Evolutionary conservation across 1,140 invertebrate species (phyloP).

Genomic region (Ditylenchus dipsaci): DNA sequence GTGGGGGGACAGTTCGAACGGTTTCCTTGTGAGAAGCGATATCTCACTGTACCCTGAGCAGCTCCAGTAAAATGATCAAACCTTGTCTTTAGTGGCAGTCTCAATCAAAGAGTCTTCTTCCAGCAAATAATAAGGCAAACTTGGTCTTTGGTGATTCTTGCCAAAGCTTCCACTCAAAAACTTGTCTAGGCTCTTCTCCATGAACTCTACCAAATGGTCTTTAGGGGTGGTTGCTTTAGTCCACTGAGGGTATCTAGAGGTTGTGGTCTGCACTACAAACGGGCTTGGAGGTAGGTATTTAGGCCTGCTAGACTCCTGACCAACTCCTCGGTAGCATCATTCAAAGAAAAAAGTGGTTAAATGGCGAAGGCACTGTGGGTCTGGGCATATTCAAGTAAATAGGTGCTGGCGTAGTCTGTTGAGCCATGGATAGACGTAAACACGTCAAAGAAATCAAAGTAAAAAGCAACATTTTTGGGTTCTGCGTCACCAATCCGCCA

Average conservation of each 20-base stretch:
- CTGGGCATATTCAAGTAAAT: neutral
- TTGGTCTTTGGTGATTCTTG: neutral
- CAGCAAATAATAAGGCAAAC: constrained; percentile 7
- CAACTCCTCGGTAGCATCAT: constrained; percentile 15
- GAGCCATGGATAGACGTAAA: too few relatives aligned
- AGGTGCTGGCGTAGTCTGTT: too few relatives aligned
- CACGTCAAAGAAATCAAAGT: too few relatives aligned
- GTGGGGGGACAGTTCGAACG: too few relatives aligned
- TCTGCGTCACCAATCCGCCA: too few relatives aligned
- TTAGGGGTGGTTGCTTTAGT: constrained; percentile 23
- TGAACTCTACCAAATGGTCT: constrained; percentile 25
- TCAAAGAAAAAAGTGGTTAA: constrained; percentile 23
- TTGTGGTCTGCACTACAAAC: neutral
- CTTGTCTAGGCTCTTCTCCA: constrained; percentile 15
- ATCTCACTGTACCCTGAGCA: too few relatives aligned
- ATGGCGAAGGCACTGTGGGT: constrained; percentile 10
- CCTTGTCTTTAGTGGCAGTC: neutral
- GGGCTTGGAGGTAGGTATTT: constrained; percentile 13
- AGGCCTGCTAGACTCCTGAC: constrained; percentile 16
- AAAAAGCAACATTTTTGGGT: too few relatives aligned
- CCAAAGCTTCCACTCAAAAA: constrained; percentile 17
- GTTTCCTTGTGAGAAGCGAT: too few relatives aligned
- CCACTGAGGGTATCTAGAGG: neutral
- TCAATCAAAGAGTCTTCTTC: constrained; percentile 15
- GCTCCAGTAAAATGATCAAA: too few relatives aligned